Conservation (phyloP, 2,113 vertebrate species). For the Dermatemys mawii region DNA sequence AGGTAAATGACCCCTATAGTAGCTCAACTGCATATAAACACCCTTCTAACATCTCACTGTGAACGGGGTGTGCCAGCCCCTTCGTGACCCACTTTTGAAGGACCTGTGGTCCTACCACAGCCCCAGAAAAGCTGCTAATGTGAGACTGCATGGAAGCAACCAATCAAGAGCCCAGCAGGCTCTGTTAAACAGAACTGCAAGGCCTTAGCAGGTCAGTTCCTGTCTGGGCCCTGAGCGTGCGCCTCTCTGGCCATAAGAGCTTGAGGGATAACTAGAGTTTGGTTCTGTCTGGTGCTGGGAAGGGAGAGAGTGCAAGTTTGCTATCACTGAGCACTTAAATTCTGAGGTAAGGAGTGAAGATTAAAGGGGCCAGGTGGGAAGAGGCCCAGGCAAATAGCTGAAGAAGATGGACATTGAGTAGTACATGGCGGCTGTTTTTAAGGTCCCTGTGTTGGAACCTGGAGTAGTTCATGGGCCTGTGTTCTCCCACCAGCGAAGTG, state of each 20-base stretch:
- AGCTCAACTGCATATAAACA: background rate
- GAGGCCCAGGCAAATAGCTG: background rate
- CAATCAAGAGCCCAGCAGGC: background rate
- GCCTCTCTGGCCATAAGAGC: background rate
- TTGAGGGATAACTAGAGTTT: background rate
- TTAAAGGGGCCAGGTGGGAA: background rate
- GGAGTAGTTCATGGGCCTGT: background rate
- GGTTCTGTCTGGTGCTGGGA: background rate
- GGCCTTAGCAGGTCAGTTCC: background rate
- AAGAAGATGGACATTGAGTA: background rate
- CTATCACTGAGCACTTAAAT: background rate
- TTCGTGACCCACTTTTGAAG: too few relatives aligned
- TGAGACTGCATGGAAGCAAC: background rate
- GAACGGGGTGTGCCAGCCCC: background rate
- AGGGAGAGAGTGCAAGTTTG: background rate
- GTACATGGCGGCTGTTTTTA: background rate
- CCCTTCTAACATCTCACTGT: background rate
- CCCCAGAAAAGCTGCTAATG: background rate
- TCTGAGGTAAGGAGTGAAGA: background rate
- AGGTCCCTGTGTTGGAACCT: background rate
- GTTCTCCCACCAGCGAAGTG: background rate
- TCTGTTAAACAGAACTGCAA: background rate
- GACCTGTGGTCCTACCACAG: background rate
- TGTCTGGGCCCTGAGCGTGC: background rate
- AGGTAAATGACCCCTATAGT: background rate